These are phyloP conservation scores for Mirounga angustirostris DNA, from an alignment of 2,113 vertebrate genomes.

Conservation along the genomic window DNA sequence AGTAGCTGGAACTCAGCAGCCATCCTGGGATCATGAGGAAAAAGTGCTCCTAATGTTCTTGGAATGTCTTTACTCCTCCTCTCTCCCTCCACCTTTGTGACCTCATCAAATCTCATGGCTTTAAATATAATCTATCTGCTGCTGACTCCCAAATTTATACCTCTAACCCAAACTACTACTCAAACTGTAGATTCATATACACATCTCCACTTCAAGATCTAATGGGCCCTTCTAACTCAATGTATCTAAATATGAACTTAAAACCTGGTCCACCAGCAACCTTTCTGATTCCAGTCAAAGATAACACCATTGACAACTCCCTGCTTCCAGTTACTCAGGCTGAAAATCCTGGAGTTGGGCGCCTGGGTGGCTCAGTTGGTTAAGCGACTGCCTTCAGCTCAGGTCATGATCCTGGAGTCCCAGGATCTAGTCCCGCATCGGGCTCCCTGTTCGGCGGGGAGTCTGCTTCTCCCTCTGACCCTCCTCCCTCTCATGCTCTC, in stretches of 20 bases:
- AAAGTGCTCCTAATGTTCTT: background rate
- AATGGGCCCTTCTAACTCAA: background rate
- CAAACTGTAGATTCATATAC: background rate
- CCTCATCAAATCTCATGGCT: background rate
- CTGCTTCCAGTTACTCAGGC: background rate
- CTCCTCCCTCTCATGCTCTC: too few relatives aligned
- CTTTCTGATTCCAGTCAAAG: background rate
- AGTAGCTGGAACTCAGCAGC: background rate
- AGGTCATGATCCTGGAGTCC: too few relatives aligned
- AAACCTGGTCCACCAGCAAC: background rate
- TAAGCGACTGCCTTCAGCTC: too few relatives aligned
- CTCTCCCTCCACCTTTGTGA: background rate
- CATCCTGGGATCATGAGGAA: background rate
- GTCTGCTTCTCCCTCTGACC: too few relatives aligned
- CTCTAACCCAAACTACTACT: background rate
- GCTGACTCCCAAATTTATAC: background rate
- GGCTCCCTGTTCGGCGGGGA: too few relatives aligned
- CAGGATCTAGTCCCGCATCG: too few relatives aligned
- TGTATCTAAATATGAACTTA: background rate
- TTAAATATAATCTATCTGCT: background rate
- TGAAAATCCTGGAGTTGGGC: background rate
- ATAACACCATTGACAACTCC: background rate
- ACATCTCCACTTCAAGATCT: background rate
- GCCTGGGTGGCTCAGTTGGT: too few relatives aligned
- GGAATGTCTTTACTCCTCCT: too few relatives aligned